A percentile compares a stretch with the other conserved stretches of the same genome.
These are phyloP conservation scores for Melanotaenia trifasciata DNA, from an alignment of 2,797 vertebrate species.

Conservation along the genomic window DNA sequence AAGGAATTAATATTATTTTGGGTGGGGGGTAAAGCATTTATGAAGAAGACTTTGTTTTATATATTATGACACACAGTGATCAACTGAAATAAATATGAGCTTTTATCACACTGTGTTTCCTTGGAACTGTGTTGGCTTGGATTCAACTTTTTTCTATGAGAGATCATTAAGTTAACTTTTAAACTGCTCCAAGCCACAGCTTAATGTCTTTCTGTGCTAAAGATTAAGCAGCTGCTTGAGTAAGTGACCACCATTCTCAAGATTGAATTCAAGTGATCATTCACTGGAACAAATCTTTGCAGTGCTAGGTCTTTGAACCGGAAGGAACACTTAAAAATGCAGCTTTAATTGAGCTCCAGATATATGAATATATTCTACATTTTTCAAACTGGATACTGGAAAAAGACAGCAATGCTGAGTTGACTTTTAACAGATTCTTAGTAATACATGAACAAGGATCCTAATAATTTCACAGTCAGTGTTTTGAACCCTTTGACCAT, in stretches of 20 bases:
- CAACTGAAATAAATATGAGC: not conserved
- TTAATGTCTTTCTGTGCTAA: conserved; percentile 55
- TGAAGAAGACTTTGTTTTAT: not conserved
- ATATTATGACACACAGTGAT: not conserved
- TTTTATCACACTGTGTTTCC: conserved; percentile 7
- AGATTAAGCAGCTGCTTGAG: conserved; percentile 57
- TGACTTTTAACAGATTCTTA: too few relatives aligned
- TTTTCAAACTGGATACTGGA: not conserved
- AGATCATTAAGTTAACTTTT: conserved; percentile 53
- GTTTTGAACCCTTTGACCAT: too few relatives aligned
- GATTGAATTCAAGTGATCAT: conserved; percentile 16
- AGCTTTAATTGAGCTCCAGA: not conserved
- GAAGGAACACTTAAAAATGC: not conserved
- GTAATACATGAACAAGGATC: too few relatives aligned
- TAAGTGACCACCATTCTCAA: conserved; percentile 1
- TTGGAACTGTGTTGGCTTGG: not conserved
- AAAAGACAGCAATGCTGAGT: too few relatives aligned
- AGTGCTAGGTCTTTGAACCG: not conserved
- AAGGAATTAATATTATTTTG: too few relatives aligned
- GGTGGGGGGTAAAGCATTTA: not conserved
- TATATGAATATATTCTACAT: not conserved
- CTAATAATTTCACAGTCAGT: too few relatives aligned
- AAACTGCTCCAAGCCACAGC: conserved; percentile 22
- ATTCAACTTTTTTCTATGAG: conserved; percentile 12
- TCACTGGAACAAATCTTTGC: conserved; percentile 1